Base-by-base conservation (phyloP, 1,140 invertebrate species). In the Triops longicaudatus region DNA sequence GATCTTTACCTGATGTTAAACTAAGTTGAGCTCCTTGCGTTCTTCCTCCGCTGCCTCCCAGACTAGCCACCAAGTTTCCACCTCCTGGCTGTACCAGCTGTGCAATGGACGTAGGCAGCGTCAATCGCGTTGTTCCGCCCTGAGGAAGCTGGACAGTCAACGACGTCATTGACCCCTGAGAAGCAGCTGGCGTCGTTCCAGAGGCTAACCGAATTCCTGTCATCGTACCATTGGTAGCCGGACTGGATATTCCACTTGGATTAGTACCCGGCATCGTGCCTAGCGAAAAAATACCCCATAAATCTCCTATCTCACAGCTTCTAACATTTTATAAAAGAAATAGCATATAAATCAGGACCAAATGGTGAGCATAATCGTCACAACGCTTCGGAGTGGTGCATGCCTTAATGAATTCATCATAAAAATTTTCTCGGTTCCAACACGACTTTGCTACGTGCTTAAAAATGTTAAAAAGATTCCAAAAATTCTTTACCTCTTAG, bases 351-450 rank as follows among this genome's bases (percentile, higher is more conserved):
- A 63, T 63, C 50, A 63, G 50, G 6, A 63, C 50, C 50, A n/a
- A 63, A 63, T 63, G 50, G 50, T 63, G 50, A 63, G 50, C 50
- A 63, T 63, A 63, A 63, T 63, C 50, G 50, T 63, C 50, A 63
- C 50, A 63, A 63, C 9, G 50, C 50, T 63, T 63, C 50, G 50
- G 50, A 63, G 50, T 63, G 50, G 50, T 63, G 50, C 50, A 63
- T 63, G 50, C 50, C 50, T 63, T 63, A n/a, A 14, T 17, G 6
- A 63, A 63, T n/a, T 63, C 50, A 63, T 63, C 50, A 63, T 63
- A 7, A 37, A 37, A 37, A n/a, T n/a, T 37, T 37, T 7, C 2
- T 37, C 31, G 31, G 2, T 7, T 37, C 31, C 7, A 4, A 37
- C 31, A 7, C 31, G 2, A 37, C 31, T 37, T 7, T 37, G 2